Evolutionary conservation across 2,888 invertebrate species (phyloP), one percentile per base, ranked within the genome.

Genomic region (Nudaria mundana): DNA sequence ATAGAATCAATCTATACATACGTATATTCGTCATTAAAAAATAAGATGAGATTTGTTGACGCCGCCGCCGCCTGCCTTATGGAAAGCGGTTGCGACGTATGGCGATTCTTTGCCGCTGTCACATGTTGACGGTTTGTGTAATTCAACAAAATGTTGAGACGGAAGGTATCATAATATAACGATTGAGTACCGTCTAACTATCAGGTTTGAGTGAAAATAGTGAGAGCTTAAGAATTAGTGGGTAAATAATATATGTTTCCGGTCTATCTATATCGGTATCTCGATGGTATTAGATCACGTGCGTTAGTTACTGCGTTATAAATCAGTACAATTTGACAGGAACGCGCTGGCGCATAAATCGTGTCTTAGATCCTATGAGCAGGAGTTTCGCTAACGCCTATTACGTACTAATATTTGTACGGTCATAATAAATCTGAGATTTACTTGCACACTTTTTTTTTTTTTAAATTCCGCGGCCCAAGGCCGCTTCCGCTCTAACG

Each of bases 281-380:
- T 49, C 31, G 25, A 50, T 40, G 20, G 25, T 24, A 33, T 13
- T 30, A 14, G 8, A 25, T 32, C 51, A 55, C 48, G 53, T 42
- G 45, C 45, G 42, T 62, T 67, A 63, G 69, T 68, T 70, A 69
- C 55, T 53, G 48, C 30, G 50, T 57, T 28, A 67, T 68, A 70
- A 68, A 60, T 70, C 52, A 56, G 44, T 38, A 51, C 65, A 68
- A 70, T 61, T 63, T 56, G 49, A 56, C 53, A n/a, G n/a, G n/a
- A n/a, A n/a, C n/a, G n/a, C n/a, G n/a, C n/a, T n/a, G 45, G 44
- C 48, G 26, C 51, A 58, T 66, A 67, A 65, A 65, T 69, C 60
- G 54, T 36, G 50, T 38, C 56, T 59, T 62, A 60, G 65, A 68
- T 63, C 60, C 51, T 39, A 44, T 52, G 60, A 59, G 61, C 62